phyloP scores from a whole-genome alignment of 1,140 invertebrate genomes.

The Bombus superbus region DNA sequence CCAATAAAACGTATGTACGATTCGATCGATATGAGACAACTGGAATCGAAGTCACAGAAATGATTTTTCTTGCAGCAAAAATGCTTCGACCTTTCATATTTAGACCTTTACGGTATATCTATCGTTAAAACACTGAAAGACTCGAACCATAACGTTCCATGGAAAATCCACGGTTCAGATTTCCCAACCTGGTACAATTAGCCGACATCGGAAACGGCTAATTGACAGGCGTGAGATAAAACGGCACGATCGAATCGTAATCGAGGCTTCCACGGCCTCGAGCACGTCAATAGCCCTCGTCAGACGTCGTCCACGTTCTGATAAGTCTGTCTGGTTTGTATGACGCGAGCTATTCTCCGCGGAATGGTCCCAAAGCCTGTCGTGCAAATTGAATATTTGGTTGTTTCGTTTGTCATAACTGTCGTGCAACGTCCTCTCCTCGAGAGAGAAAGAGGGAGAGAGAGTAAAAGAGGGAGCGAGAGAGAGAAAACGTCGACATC shows the following conservation, averaged over 20 bases:
- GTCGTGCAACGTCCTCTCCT: not conserved
- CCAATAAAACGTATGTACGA: too few relatives aligned
- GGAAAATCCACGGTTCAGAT: not conserved
- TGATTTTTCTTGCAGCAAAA: not conserved
- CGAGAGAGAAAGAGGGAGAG: not conserved
- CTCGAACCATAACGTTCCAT: not conserved
- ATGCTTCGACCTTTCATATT: not conserved
- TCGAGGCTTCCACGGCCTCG: conserved; percentile 3
- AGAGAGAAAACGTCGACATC: too few relatives aligned
- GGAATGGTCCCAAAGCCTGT: not conserved
- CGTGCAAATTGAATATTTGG: conserved; percentile 16
- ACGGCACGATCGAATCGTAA: conserved; percentile 6
- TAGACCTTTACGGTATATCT: not conserved
- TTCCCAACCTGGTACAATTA: not conserved
- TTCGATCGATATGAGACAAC: too few relatives aligned
- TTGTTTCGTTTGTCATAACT: conserved; percentile 23
- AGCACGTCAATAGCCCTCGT: conserved; percentile 2
- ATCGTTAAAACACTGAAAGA: not conserved
- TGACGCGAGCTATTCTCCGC: conserved; percentile 11
- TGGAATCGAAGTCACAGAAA: not conserved
- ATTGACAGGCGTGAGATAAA: conserved; percentile 26
- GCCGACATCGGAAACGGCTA: not conserved
- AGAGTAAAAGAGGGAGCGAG: too few relatives aligned
- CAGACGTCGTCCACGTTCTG: conserved; percentile 15
- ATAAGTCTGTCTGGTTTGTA: conserved; percentile 11